Evolutionary conservation across 2,113 vertebrate species (phyloP).

Genomic region (Gnathonemus longibarbis): DNA sequence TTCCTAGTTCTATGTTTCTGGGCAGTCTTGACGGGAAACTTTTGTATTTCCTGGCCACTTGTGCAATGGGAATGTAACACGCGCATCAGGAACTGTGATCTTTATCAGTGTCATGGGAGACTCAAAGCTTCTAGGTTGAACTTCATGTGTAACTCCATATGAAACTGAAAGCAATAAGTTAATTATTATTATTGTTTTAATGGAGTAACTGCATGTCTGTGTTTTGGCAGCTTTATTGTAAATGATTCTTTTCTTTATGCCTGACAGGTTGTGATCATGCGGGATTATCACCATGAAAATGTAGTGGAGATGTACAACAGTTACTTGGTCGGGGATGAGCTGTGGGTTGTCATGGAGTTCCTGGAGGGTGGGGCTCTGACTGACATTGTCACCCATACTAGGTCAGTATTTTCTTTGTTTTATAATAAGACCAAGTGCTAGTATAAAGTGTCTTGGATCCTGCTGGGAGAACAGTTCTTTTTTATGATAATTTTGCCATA

Average conservation of each 20-base stretch:
- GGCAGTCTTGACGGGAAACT: not conserved
- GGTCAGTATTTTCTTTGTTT: slow-evolving; percentile 47
- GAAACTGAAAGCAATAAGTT: too few species aligned
- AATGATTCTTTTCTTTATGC: not conserved
- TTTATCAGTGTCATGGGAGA: not conserved
- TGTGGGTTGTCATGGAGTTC: slow-evolving; percentile 98
- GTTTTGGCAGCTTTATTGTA: not conserved
- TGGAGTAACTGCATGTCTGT: not conserved
- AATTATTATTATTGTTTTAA: too few species aligned
- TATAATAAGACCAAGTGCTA: not conserved
- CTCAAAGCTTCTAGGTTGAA: not conserved
- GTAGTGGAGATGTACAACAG: slow-evolving; percentile 99
- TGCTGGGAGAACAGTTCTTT: not conserved
- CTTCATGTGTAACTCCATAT: not conserved
- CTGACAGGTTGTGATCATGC: slow-evolving; percentile 88
- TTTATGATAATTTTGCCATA: slow-evolving; percentile 30
- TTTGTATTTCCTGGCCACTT: not conserved
- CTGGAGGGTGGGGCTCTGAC: slow-evolving; percentile 89
- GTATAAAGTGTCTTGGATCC: not conserved
- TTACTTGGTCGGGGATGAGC: slow-evolving; percentile 90
- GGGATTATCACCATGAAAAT: slow-evolving; percentile 93
- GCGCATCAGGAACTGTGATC: not conserved
- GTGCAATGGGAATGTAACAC: too few species aligned
- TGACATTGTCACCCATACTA: slow-evolving; percentile 91
- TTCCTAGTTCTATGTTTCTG: not conserved